Evolutionary conservation across 2,113 vertebrate genomes (phyloP), one percentile per base, ranked within the genome.

Genomic region (Labeo rohita): DNA sequence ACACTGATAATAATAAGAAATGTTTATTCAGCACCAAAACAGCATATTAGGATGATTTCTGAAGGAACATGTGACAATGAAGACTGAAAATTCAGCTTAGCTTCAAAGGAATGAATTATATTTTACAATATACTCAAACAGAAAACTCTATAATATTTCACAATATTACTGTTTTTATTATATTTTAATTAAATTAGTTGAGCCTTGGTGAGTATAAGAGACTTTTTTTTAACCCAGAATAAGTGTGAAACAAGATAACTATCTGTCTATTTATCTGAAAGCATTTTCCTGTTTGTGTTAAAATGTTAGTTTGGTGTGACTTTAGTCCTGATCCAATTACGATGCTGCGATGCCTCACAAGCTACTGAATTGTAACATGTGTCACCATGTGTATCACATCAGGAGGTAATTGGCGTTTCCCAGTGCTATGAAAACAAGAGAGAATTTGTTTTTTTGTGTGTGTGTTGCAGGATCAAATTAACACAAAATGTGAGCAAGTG

Each of bases 251-350:
- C 23, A 12, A 73, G 39, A 73, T 45, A 73, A n/a, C 8, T 4
- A 21, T 45, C 36, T 39, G 39, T 39, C 39, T 45, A n/a, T 72
- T 16, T 43, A 72, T 45, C 18, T 47, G 70, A 73, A 73, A 39
- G 70, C 21, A 45, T 21, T 73, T 74, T 74, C 34, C 43, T 74
- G 2, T 23, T 47, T 74, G 21, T 47, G 10, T 74, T 49, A 47
- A 73, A 73, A 21, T 74, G 72, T 74, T 74, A 47, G 43, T 74
- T 74, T 73, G 39, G 10, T 72, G 16, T 9, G 16, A 39, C 68
- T 72, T 72, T 39, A n/a, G 70, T 21, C 43, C 18, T 73, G 21
- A 72, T 68, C 65, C 65, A 73, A 21, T 45, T 45, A 45, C 2
- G 9, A 45, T 21, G 36, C 39, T 4, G 18, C 5, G 39, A 73